Conservation (phyloP, 2,113 vertebrate species). For the Eurystomus gularis region DNA sequence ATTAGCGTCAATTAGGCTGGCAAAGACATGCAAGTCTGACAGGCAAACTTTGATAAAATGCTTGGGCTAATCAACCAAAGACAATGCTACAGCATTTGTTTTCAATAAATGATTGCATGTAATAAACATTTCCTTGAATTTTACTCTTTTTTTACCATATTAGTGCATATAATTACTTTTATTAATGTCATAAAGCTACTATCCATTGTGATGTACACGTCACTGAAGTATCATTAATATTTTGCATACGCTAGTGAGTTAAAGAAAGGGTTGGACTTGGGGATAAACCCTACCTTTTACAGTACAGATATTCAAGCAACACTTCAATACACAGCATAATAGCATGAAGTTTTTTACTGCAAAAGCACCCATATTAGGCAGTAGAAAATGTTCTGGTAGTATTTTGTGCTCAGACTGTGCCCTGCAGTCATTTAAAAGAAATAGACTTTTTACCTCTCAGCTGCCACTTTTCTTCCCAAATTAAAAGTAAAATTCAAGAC, state of each 20-base stretch:
- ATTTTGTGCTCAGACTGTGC: not conserved
- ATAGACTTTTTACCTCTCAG: not conserved
- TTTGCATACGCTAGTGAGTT: constrained; percentile 64
- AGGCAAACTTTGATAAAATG: constrained; percentile 71
- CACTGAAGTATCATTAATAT: constrained; percentile 66
- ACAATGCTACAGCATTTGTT: constrained; percentile 65
- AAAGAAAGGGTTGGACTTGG: constrained; percentile 6
- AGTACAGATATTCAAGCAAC: not conserved
- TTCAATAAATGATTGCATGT: constrained; percentile 73
- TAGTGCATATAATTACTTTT: constrained; percentile 76
- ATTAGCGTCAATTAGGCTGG: constrained; percentile 67
- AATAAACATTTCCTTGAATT: constrained; percentile 77
- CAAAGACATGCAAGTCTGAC: constrained; percentile 62
- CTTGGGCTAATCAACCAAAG: constrained; percentile 58
- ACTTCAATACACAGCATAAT: not conserved
- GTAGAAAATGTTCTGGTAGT: not conserved
- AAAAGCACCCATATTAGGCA: not conserved
- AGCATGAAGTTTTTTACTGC: not conserved
- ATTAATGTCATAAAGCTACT: constrained; percentile 69
- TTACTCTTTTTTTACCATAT: constrained; percentile 58
- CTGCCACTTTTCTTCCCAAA: not conserved
- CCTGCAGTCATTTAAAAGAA: not conserved
- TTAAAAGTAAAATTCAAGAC: not conserved
- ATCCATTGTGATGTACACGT: constrained; percentile 71
- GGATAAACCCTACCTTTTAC: not conserved